Conservation (phyloP, 2,113 vertebrate species). For the Platichthys flesus region DNA sequence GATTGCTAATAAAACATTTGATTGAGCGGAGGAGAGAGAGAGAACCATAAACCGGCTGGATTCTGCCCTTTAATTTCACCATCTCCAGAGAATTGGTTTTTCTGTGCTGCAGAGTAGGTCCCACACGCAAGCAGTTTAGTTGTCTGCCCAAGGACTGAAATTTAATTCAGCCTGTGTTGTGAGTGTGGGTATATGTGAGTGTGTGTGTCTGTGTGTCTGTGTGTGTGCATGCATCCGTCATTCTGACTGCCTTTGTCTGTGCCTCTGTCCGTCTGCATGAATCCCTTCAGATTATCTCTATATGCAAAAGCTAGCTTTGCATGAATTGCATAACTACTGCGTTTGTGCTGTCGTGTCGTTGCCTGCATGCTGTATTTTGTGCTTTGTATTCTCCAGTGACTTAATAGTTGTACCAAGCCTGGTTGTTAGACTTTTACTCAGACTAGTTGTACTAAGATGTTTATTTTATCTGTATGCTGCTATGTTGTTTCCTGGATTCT, state of each 20-base stretch:
- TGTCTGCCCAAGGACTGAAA: conserved; percentile 81
- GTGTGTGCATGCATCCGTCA: conserved; percentile 23
- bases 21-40: conserved; percentile 82
- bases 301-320: conserved; percentile 54
- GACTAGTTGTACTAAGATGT: conserved; percentile 38
- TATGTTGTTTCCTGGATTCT: conserved; percentile 50
- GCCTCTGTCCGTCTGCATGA: conserved; percentile 49
- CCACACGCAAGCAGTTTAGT: conserved; percentile 81
- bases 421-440: conserved; percentile 51
- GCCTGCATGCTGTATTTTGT: conserved; percentile 42
- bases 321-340: conserved; percentile 54
- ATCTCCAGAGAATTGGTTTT: conserved; percentile 83
- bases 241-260: conserved; percentile 51
- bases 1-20: conserved; percentile 87
- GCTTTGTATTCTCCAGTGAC: conserved; percentile 60
- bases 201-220: conserved; percentile 42
- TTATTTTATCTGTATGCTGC: conserved; percentile 48
- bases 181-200: conserved; percentile 14
- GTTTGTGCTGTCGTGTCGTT: conserved; percentile 17
- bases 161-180: conserved; percentile 80
- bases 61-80: conserved; percentile 85
- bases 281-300: conserved; percentile 36
- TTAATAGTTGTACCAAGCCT: conserved; percentile 55
- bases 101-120: conserved; percentile 77
- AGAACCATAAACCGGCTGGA: conserved; percentile 82